These are phyloP conservation scores for Pentamera pediparva DNA, from an alignment of 53 echinoderm and acorn worm species.

Conservation along the genomic window DNA sequence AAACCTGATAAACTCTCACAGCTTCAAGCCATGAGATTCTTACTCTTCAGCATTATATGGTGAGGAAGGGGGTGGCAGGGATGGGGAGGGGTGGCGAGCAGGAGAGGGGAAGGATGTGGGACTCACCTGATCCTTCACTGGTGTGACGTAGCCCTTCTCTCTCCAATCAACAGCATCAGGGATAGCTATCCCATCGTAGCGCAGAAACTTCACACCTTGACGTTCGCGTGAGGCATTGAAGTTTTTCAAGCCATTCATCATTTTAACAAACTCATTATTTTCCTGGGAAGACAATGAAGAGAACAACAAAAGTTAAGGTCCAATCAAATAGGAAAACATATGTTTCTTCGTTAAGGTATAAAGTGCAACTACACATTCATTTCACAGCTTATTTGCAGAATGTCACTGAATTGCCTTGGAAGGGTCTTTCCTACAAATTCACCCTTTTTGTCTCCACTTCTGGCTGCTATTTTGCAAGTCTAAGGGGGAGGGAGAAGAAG, in stretches of 20 bases:
- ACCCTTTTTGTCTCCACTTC: no score
- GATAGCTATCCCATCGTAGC: neutral
- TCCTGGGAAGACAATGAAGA: constrained; percentile 8
- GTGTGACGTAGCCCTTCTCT: constrained; percentile 62
- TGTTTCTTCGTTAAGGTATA: no score
- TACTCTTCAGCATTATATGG: no score
- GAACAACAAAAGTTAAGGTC: neutral
- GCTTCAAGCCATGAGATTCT: no score
- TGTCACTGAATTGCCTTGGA: no score
- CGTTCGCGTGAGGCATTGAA: neutral
- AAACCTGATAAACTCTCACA: no score
- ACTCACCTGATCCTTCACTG: constrained; percentile 68
- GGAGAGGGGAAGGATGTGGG: neutral
- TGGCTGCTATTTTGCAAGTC: no score
- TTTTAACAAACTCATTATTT: constrained; percentile 29
- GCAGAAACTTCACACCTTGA: constrained; percentile 10
- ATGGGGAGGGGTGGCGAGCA: neutral
- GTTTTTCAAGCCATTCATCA: constrained; percentile 47
- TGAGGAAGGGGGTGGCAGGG: neutral
- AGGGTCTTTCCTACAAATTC: no score
- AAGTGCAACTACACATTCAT: no score
- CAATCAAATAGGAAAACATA: no score
- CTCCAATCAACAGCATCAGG: constrained; percentile 72
- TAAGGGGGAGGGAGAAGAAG: no score
- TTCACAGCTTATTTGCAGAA: no score